Conservation (phyloP, 2,113 vertebrate genomes). For the Prionailurus bengalensis region DNA sequence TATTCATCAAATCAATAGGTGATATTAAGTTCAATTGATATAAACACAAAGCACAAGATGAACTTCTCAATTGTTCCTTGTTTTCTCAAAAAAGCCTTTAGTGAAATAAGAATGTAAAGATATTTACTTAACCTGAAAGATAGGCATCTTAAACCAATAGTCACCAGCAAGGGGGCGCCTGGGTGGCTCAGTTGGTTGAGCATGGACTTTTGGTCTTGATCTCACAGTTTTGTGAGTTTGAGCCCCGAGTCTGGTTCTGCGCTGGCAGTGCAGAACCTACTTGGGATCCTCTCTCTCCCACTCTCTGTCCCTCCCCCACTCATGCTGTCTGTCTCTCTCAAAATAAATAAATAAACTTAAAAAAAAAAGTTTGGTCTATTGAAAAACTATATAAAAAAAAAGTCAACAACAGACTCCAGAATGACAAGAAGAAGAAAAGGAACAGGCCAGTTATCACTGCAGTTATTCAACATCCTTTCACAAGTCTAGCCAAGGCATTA, state of each 20-base stretch:
- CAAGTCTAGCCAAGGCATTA: not conserved
- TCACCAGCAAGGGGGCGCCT: not conserved
- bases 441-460: not conserved
- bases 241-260: too few species aligned
- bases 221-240: too few species aligned
- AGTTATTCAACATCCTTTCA: not conserved
- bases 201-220: too few species aligned
- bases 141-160: not conserved
- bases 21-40: not conserved
- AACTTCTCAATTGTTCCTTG: not conserved
- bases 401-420: not conserved
- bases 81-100: not conserved
- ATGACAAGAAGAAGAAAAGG: not conserved
- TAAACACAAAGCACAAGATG: slow-evolving; percentile 16
- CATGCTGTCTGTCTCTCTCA: too few species aligned
- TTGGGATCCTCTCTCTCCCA: too few species aligned
- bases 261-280: too few species aligned
- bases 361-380: too few species aligned
- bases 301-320: too few species aligned
- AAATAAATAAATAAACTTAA: too few species aligned
- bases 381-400: too few species aligned
- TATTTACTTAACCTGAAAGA: not conserved
- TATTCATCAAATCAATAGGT: slow-evolving; percentile 25
- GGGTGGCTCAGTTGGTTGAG: too few species aligned
- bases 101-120: not conserved